phyloP scores from a whole-genome alignment of 2,797 vertebrate genomes.

The Austrolebias charrua region DNA sequence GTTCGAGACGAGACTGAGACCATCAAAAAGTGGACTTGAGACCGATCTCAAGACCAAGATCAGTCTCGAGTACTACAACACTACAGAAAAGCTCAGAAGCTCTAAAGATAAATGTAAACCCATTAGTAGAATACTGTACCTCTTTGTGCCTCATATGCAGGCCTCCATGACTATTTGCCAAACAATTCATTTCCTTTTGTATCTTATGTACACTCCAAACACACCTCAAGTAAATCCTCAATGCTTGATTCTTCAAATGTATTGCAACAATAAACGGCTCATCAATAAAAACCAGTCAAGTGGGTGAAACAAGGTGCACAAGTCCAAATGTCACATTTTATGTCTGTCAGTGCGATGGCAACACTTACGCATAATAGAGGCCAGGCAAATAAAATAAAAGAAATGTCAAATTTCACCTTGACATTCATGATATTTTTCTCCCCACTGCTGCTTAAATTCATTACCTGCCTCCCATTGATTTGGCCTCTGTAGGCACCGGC shows the following conservation, averaged over 20 bases:
- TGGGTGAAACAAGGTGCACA: constrained; percentile 22
- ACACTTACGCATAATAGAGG: constrained; percentile 23
- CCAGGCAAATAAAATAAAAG: constrained; percentile 40
- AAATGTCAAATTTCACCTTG: constrained; percentile 38
- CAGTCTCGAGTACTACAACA: too few species aligned
- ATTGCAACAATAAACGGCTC: constrained; percentile 1
- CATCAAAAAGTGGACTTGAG: too few species aligned
- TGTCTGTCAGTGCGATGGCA: constrained; percentile 40
- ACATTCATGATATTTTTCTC: constrained; percentile 44
- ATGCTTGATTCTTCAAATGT: constrained; percentile 27
- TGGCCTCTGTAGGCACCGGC: constrained; percentile 47
- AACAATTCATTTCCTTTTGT: constrained; percentile 12
- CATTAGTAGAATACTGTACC: background rate
- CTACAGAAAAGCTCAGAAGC: too few species aligned
- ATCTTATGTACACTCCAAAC: constrained; percentile 21
- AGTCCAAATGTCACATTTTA: constrained; percentile 55
- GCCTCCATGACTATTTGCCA: background rate
- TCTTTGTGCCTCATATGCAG: background rate
- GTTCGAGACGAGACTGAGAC: too few species aligned
- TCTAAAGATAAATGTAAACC: background rate
- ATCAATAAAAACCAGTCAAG: constrained; percentile 11
- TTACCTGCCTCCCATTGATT: constrained; percentile 60
- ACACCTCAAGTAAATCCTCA: constrained; percentile 15
- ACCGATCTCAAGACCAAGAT: too few species aligned
- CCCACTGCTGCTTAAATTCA: constrained; percentile 42